Conservation (phyloP, 1,140 invertebrate species). For the Galendromus occidentalis region DNA sequence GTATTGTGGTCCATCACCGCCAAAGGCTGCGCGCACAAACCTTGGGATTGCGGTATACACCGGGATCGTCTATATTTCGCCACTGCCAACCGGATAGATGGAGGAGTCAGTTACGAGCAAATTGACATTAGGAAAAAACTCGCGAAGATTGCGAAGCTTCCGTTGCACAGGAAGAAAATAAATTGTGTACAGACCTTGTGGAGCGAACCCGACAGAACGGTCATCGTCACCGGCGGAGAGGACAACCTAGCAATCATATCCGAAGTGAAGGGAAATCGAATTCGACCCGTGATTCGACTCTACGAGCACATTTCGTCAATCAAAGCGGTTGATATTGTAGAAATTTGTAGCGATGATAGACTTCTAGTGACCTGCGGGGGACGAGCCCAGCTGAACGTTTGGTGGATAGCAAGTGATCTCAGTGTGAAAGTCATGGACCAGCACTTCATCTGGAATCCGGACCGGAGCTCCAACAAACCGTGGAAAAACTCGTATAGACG, state of each 20-base stretch:
- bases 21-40: background rate
- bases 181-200: background rate
- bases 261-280: background rate
- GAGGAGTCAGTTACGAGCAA: background rate
- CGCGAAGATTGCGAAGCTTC: background rate
- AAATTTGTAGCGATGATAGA: background rate
- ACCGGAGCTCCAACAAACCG: background rate
- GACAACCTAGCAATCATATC: background rate
- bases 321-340: background rate
- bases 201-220: background rate
- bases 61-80: background rate
- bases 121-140: background rate
- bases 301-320: slow-evolving; percentile 5
- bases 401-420: background rate
- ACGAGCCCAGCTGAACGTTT: background rate
- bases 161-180: background rate
- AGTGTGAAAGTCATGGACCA: background rate
- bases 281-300: background rate
- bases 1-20: background rate
- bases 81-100: background rate
- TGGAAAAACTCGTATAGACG: background rate
- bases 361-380: background rate
- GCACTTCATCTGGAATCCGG: background rate
- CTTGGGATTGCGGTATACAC: background rate
- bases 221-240: background rate